These are phyloP conservation scores for Morus bassanus DNA, from an alignment of 2,797 vertebrate species.

Conservation along the genomic window DNA sequence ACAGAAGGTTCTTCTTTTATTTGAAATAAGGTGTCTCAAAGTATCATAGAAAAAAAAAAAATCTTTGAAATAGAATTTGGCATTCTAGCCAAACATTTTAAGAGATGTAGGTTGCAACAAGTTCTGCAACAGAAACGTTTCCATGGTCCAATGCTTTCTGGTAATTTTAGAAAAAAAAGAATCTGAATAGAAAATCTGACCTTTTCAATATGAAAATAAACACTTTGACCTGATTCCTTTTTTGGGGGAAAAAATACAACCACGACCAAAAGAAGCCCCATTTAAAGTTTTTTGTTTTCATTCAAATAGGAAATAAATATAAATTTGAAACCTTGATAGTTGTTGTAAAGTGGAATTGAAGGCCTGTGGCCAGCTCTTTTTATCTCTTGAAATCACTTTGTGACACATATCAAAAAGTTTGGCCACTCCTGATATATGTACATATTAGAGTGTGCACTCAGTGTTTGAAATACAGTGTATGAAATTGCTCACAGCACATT, in stretches of 20 bases:
- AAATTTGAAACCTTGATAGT: not conserved
- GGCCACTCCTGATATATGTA: not conserved
- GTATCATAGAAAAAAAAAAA: not conserved
- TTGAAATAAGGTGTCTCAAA: not conserved
- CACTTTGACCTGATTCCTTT: not conserved
- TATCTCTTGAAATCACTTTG: conserved; percentile 7
- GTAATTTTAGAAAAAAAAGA: not conserved
- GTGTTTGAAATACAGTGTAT: conserved; percentile 29
- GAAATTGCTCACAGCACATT: conserved; percentile 37
- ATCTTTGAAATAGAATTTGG: not conserved
- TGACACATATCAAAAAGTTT: not conserved
- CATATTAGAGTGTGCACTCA: not conserved
- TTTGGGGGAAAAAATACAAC: accelerated
- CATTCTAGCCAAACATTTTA: not conserved
- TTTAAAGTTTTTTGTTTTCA: not conserved
- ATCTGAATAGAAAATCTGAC: not conserved
- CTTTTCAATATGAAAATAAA: not conserved
- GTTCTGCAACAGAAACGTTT: not conserved
- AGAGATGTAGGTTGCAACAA: not conserved
- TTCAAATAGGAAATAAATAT: not conserved
- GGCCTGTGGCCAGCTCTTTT: not conserved
- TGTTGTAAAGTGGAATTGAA: not conserved
- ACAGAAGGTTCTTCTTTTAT: not conserved
- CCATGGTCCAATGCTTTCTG: not conserved
- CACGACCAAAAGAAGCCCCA: accelerated